phyloP scores from a whole-genome alignment of 2,797 vertebrate species.

The Valencia hispanica region DNA sequence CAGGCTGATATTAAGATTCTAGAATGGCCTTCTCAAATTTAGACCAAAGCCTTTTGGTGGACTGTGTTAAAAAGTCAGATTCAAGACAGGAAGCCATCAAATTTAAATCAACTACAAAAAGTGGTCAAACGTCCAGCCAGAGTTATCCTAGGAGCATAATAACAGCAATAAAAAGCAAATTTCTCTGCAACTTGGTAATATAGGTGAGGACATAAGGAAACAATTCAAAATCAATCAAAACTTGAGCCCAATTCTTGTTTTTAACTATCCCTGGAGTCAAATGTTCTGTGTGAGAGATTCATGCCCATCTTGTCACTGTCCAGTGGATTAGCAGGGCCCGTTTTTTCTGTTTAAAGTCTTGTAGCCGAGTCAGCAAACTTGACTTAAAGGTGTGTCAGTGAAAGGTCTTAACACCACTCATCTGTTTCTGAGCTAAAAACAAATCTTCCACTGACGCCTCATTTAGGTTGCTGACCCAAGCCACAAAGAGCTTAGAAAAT shows the following conservation, averaged over 20 bases:
- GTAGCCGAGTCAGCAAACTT: background rate
- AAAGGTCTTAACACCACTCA: background rate
- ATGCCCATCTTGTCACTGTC: too few relatives aligned
- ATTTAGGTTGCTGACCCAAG: background rate
- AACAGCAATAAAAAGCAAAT: background rate
- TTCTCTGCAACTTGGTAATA: background rate
- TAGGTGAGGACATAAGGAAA: background rate
- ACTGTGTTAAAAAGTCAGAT: too few relatives aligned
- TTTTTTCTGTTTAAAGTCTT: background rate
- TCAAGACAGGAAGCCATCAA: too few relatives aligned
- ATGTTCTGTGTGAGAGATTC: too few relatives aligned
- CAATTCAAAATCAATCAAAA: background rate
- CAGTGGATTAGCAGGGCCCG: background rate
- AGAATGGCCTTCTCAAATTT: too few relatives aligned
- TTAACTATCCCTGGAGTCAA: background rate
- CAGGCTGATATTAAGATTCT: too few relatives aligned
- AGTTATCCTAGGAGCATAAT: background rate
- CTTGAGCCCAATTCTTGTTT: background rate
- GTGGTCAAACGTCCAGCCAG: too few relatives aligned
- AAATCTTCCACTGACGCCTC: background rate
- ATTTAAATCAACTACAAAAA: too few relatives aligned
- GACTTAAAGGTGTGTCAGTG: background rate
- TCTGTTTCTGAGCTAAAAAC: background rate
- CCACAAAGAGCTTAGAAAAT: background rate
- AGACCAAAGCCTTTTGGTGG: too few relatives aligned